Evolutionary conservation across 53 echinoderm and acorn worm species (phyloP).

Genomic region (Antedon mediterranea): DNA sequence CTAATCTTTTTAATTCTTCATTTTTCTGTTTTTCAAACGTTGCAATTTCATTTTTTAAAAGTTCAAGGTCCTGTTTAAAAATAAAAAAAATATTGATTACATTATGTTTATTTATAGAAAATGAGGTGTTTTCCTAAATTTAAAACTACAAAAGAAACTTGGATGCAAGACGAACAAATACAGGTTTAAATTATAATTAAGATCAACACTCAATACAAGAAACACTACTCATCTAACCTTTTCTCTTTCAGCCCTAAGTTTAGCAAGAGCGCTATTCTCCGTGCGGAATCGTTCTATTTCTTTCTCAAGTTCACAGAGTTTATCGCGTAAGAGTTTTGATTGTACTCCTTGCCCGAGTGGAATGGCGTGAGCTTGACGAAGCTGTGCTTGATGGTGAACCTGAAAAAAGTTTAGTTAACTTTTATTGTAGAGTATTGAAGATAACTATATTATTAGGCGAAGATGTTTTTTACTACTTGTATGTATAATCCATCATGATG

Average conservation of each 20-base stretch:
- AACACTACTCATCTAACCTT: conserved; percentile 28
- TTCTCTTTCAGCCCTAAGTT: conserved; percentile 85
- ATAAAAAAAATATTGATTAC: background rate
- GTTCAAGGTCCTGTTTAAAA: conserved; percentile 38
- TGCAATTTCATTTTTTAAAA: conserved; percentile 55
- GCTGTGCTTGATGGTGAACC: conserved; percentile 10
- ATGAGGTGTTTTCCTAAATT: too few relatives aligned
- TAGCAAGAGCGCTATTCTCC: conserved; percentile 71
- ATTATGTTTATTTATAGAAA: background rate
- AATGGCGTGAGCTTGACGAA: conserved; percentile 24
- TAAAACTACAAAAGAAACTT: background rate
- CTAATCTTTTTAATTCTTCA: conserved; percentile 54
- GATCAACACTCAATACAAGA: background rate
- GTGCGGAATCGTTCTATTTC: conserved; percentile 86
- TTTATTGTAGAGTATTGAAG: too few relatives aligned
- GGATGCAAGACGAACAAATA: too few relatives aligned
- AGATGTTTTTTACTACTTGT: too few relatives aligned
- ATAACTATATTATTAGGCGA: too few relatives aligned
- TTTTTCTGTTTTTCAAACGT: conserved; percentile 76
- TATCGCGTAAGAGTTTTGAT: conserved; percentile 65
- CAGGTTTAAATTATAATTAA: too few relatives aligned
- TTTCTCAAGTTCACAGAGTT: conserved; percentile 69
- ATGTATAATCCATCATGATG: too few relatives aligned
- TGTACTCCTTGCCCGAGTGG: conserved; percentile 65
- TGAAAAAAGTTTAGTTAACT: too few relatives aligned